Evolutionary conservation across 2,797 vertebrate species (phyloP).

Genomic region (Enteromius thamalakanensis): DNA sequence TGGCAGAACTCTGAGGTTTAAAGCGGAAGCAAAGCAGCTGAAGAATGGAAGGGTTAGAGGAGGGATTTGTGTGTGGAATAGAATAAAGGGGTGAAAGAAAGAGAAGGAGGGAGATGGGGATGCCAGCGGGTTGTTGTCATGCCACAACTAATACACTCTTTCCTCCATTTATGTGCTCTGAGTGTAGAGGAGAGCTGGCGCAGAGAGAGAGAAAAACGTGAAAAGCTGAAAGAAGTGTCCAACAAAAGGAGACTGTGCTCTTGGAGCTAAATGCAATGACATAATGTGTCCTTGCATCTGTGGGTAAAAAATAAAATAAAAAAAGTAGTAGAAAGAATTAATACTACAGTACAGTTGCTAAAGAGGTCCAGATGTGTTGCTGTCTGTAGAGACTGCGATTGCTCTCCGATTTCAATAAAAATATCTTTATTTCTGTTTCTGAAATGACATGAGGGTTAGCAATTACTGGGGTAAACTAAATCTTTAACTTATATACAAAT

Average conservation of each 20-base stretch:
- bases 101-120: slow-evolving; percentile 56
- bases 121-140: slow-evolving; percentile 72
- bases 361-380: background rate
- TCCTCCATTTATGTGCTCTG: slow-evolving; percentile 54
- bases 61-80: background rate
- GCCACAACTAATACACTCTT: slow-evolving; percentile 73
- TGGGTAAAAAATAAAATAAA: background rate
- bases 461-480: no score
- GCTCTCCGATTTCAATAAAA: no score
- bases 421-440: no score
- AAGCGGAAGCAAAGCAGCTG: slow-evolving; percentile 58
- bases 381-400: no score
- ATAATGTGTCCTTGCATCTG: slow-evolving; percentile 11
- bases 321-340: background rate
- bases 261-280: slow-evolving; percentile 44
- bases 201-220: slow-evolving; percentile 2
- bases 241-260: slow-evolving; percentile 38
- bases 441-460: no score
- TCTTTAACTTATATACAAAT: background rate
- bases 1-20: slow-evolving; percentile 57
- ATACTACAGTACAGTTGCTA: background rate
- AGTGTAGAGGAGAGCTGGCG: slow-evolving; percentile 27
- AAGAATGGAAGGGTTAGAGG: slow-evolving; percentile 50
- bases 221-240: slow-evolving; percentile 24
- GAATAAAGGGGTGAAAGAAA: background rate